Evolutionary conservation across 2,797 vertebrate species (phyloP).

Genomic region (Lateolabrax maculatus): DNA sequence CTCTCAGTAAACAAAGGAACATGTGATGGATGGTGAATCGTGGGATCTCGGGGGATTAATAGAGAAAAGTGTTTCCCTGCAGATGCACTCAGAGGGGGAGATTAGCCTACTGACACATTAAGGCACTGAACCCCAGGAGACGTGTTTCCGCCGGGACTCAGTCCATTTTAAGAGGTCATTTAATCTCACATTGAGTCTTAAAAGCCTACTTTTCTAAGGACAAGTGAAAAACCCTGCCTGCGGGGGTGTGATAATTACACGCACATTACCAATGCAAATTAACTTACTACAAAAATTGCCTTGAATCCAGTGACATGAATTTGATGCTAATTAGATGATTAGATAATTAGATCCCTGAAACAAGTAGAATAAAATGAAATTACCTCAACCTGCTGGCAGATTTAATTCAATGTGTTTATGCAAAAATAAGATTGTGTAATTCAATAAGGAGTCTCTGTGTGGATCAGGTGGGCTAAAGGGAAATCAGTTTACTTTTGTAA

Average conservation of each 20-base stretch:
- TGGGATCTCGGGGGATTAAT: slow-evolving; percentile 42
- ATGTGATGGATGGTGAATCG: slow-evolving; percentile 53
- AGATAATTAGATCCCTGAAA: slow-evolving; percentile 7
- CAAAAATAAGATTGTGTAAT: slow-evolving; percentile 15
- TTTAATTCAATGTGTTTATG: slow-evolving; percentile 26
- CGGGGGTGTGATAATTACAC: slow-evolving; percentile 32
- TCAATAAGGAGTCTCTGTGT: slow-evolving; percentile 28
- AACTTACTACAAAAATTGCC: slow-evolving; percentile 2
- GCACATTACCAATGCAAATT: slow-evolving; percentile 50
- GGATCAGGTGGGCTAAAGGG: slow-evolving; percentile 30
- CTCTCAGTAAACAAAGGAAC: slow-evolving; percentile 35
- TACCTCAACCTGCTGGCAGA: not conserved
- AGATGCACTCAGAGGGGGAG: slow-evolving; percentile 33
- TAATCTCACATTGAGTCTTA: slow-evolving; percentile 45
- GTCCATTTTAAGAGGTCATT: slow-evolving; percentile 38
- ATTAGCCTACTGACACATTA: slow-evolving; percentile 66
- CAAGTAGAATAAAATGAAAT: slow-evolving; percentile 5
- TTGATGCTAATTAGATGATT: slow-evolving; percentile 7
- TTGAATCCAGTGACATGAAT: slow-evolving; percentile 18
- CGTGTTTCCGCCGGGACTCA: slow-evolving; percentile 46
- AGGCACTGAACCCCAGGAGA: slow-evolving; percentile 46
- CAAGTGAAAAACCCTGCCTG: slow-evolving; percentile 19
- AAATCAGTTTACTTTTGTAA: slow-evolving; percentile 38
- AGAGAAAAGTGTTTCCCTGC: slow-evolving; percentile 37
- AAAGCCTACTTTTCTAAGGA: slow-evolving; percentile 33